A percentile compares a stretch with the other conserved stretches of the same genome.
Evolutionary conservation across 2,888 invertebrate species (phyloP).

Genomic region (Parapristionchus giblindavisi): DNA sequence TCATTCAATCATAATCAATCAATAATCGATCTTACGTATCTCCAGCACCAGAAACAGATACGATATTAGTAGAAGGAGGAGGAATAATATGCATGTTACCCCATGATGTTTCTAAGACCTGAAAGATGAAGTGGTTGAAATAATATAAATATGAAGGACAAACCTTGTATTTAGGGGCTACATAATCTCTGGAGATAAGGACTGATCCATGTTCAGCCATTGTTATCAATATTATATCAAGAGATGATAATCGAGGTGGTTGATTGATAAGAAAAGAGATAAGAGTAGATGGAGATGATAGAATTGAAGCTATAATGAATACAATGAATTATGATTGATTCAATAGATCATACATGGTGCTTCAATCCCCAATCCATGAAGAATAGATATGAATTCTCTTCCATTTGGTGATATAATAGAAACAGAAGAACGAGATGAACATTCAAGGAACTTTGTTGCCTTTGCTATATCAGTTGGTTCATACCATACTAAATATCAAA

Average conservation of each 20-base stretch:
- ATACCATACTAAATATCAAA: slow-evolving; percentile 70
- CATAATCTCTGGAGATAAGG: neutral
- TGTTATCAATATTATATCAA: slow-evolving; percentile 19
- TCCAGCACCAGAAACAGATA: slow-evolving; percentile 66
- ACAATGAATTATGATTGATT: neutral
- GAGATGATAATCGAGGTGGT: slow-evolving; percentile 2
- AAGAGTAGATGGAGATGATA: slow-evolving; percentile 9
- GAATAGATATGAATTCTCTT: slow-evolving; percentile 39
- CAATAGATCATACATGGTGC: neutral
- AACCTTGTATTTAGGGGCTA: slow-evolving; percentile 7
- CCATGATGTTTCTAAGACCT: slow-evolving; percentile 4
- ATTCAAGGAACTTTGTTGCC: slow-evolving; percentile 69
- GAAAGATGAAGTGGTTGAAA: neutral
- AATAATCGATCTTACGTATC: slow-evolving; percentile 50
- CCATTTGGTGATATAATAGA: slow-evolving; percentile 41
- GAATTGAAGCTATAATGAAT: neutral
- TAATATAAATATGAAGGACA: neutral
- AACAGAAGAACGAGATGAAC: slow-evolving; percentile 34
- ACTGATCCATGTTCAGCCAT: slow-evolving; percentile 22
- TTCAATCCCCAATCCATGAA: neutral
- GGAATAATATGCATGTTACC: slow-evolving; percentile 23
- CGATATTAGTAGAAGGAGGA: slow-evolving; percentile 42
- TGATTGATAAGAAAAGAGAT: neutral
- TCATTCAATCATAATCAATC: neutral
- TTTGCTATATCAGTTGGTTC: slow-evolving; percentile 72